Percentiles rank a stretch among this genome's conserved stretches.
Conservation (phyloP, 2,888 invertebrate species). For the Callinectes sapidus region DNA sequence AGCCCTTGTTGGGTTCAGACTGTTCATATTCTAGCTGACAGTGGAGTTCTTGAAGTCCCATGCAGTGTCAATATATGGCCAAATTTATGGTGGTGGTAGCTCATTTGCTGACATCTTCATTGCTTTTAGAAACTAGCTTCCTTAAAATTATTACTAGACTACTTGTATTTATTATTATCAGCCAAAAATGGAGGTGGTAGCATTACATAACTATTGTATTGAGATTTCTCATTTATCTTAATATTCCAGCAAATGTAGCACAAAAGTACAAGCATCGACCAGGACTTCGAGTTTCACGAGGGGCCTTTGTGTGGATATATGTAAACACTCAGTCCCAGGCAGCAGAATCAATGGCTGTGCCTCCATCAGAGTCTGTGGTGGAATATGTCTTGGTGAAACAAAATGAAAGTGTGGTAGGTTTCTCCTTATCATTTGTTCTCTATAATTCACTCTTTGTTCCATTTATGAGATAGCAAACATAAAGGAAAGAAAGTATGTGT, state of each 20-base stretch:
- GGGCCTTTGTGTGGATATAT: slow-evolving; percentile 71
- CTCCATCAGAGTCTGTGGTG: slow-evolving; percentile 65
- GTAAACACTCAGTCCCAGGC: slow-evolving; percentile 35
- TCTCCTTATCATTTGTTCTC: neutral
- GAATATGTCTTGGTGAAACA: slow-evolving; percentile 66
- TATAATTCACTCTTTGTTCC: neutral
- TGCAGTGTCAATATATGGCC: too few species aligned
- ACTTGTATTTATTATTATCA: too few species aligned
- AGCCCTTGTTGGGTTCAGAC: too few species aligned
- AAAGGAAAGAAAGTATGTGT: neutral
- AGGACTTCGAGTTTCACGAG: slow-evolving; percentile 67
- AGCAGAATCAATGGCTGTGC: slow-evolving; percentile 9
- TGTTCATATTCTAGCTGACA: too few species aligned
- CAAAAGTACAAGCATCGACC: slow-evolving; percentile 67
- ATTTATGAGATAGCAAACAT: neutral
- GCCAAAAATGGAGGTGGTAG: too few species aligned
- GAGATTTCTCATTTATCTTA: neutral
- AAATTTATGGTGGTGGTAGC: too few species aligned
- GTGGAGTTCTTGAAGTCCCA: too few species aligned
- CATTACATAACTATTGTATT: neutral
- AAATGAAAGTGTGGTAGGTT: slow-evolving; percentile 54
- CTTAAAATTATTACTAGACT: too few species aligned
- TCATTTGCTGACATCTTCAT: too few species aligned
- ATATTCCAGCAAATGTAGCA: slow-evolving; percentile 65
- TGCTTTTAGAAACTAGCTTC: too few species aligned